Conservation (phyloP, 2,113 vertebrate species). For the Calidris pygmaea region DNA sequence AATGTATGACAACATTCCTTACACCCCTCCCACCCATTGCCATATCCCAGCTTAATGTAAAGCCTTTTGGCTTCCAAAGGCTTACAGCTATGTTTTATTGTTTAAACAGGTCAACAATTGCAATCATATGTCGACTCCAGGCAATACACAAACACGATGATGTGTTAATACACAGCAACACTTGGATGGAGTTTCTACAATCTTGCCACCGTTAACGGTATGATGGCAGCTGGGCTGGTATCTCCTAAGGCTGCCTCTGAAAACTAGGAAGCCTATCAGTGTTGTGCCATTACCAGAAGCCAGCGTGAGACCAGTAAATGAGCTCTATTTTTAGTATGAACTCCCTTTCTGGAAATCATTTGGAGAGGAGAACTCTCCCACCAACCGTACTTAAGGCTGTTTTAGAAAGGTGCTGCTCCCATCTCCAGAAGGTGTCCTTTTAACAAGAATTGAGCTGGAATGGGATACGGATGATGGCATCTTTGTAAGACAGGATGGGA, state of each 20-base stretch:
- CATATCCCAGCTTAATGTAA: constrained; percentile 35
- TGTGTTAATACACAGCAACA: constrained; percentile 46
- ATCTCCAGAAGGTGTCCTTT: not conserved
- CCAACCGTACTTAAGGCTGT: not conserved
- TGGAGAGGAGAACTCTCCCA: not conserved
- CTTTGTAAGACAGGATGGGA: not conserved
- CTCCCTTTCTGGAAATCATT: not conserved
- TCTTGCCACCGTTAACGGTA: not conserved
- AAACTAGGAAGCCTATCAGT: not conserved
- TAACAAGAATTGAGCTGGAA: not conserved
- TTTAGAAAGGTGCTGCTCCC: not conserved
- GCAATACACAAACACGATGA: constrained; percentile 34
- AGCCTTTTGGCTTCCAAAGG: constrained; percentile 49
- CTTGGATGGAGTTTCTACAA: constrained; percentile 1
- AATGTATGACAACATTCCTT: constrained; percentile 32
- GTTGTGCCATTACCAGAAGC: not conserved
- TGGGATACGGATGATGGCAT: not conserved
- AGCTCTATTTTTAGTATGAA: not conserved
- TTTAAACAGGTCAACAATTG: constrained; percentile 62
- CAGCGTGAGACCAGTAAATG: not conserved
- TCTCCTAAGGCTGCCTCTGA: not conserved
- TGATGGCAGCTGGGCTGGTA: not conserved
- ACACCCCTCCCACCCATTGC: constrained; percentile 6
- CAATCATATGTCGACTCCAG: constrained; percentile 53
- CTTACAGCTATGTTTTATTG: constrained; percentile 35